These are phyloP conservation scores for Barnardius zonarius DNA, from an alignment of 2,113 vertebrate genomes.

Conservation along the genomic window DNA sequence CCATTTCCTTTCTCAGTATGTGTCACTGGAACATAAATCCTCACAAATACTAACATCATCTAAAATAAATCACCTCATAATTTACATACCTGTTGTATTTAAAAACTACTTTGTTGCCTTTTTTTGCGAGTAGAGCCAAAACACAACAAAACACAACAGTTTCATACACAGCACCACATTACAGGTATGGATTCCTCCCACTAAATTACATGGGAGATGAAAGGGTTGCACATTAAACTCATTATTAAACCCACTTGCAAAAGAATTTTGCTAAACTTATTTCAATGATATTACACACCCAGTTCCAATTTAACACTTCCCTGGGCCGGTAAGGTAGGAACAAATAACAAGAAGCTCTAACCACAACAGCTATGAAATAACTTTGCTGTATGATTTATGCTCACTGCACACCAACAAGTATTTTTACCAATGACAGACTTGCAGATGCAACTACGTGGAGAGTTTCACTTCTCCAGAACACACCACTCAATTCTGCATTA, in stretches of 20 bases:
- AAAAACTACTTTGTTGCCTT: neutral
- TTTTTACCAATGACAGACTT: slow-evolving; percentile 54
- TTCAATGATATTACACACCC: neutral
- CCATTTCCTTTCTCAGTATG: neutral
- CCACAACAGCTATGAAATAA: neutral
- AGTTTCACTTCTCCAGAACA: slow-evolving; percentile 11
- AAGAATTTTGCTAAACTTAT: neutral
- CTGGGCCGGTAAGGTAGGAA: neutral
- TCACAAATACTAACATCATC: neutral
- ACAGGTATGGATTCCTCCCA: neutral
- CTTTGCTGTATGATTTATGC: neutral
- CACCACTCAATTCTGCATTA: neutral
- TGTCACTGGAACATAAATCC: neutral
- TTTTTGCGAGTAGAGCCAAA: neutral
- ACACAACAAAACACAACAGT: neutral
- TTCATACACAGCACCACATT: neutral
- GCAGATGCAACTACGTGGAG: slow-evolving; percentile 10
- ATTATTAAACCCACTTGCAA: neutral
- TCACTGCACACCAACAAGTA: slow-evolving; percentile 17
- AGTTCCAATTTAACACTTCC: neutral
- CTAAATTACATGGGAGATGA: neutral
- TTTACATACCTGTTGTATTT: neutral
- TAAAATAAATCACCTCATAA: neutral
- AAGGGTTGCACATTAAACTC: neutral
- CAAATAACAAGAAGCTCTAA: neutral